Percentiles rank a stretch among this genome's conserved stretches.
Conservation (phyloP, 1,140 invertebrate genomes). For the Tenebrio molitor region DNA sequence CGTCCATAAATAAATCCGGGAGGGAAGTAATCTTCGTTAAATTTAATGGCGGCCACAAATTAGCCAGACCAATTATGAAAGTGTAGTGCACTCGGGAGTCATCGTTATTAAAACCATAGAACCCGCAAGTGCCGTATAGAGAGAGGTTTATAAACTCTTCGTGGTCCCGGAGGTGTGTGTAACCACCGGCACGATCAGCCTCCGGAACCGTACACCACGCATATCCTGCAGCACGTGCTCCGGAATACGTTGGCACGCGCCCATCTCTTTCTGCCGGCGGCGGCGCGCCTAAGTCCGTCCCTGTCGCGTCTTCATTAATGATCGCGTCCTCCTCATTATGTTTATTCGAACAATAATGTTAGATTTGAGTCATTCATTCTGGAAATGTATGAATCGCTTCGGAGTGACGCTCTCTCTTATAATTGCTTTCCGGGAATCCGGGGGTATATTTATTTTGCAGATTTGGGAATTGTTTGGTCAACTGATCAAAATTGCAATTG, state of each 20-base stretch:
- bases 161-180: slow-evolving; percentile 63
- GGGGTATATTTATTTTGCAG: too few relatives aligned
- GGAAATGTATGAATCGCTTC: slow-evolving; percentile 16
- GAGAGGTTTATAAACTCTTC: slow-evolving; percentile 64
- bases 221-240: slow-evolving; percentile 64
- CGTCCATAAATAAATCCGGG: slow-evolving; percentile 7
- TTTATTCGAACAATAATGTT: slow-evolving; percentile 50
- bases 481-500: slow-evolving; percentile 1
- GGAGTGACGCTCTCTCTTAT: neutral
- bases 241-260: slow-evolving; percentile 13
- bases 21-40: slow-evolving; percentile 19
- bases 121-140: slow-evolving; percentile 49
- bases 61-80: slow-evolving; percentile 37
- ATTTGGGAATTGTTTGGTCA: too few relatives aligned
- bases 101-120: slow-evolving; percentile 48
- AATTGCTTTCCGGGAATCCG: slow-evolving; percentile 38
- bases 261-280: slow-evolving; percentile 9
- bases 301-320: slow-evolving; percentile 47
- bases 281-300: neutral
- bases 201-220: slow-evolving; percentile 64
- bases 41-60: slow-evolving; percentile 34
- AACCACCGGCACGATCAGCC: slow-evolving; percentile 64
- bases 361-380: slow-evolving; percentile 52
- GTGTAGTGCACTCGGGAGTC: slow-evolving; percentile 47
- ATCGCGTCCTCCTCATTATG: slow-evolving; percentile 47